A percentile compares a stretch with the other conserved stretches of the same genome.
Evolutionary conservation across 2,113 vertebrate species (phyloP).

Genomic region (Ondatra zibethicus): DNA sequence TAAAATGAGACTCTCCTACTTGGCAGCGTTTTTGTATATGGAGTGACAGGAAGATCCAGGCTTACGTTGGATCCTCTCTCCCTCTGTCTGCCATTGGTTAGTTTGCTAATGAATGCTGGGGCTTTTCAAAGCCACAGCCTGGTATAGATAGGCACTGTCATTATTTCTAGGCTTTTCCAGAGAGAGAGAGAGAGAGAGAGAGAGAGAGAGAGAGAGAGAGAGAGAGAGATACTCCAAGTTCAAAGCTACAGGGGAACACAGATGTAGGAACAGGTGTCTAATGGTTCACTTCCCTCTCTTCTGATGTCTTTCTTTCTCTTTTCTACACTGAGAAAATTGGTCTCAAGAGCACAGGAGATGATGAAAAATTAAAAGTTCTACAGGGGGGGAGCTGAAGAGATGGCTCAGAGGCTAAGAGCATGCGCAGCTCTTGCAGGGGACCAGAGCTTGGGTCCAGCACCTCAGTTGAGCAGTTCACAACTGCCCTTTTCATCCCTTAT

Average conservation of each 20-base stretch:
- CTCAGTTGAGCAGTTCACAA: not conserved
- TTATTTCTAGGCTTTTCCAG: not conserved
- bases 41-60: not conserved
- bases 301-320: not conserved
- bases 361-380: not conserved
- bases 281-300: not conserved
- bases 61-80: too few relatives aligned
- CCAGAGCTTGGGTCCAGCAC: too few relatives aligned
- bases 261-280: not conserved
- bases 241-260: not conserved
- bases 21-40: not conserved
- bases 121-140: not conserved
- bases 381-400: not conserved
- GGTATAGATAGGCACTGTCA: not conserved
- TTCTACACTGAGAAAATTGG: not conserved
- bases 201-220: too few relatives aligned
- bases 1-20: not conserved
- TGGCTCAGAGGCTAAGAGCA: not conserved
- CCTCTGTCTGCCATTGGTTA: not conserved
- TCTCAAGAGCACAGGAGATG: not conserved
- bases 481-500: not conserved
- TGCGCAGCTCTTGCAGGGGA: not conserved
- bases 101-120: not conserved
- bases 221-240: not conserved
- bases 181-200: not conserved